Percentiles rank a stretch among this genome's conserved stretches.
Conservation (phyloP, 2,797 vertebrate species). For the Falco concolor region DNA sequence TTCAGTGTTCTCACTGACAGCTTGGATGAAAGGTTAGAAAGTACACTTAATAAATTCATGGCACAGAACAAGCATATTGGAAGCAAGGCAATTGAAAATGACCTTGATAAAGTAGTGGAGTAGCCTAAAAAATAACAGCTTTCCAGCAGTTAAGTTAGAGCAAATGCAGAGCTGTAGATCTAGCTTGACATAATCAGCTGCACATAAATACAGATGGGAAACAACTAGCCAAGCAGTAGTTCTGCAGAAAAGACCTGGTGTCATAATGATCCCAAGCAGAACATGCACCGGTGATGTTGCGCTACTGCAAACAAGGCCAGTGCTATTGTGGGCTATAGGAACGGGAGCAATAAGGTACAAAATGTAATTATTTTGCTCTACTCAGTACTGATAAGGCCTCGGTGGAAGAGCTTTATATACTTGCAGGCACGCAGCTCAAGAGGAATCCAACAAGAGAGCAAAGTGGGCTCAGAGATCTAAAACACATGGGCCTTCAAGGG, state of each 20-base stretch:
- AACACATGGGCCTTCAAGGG: background rate
- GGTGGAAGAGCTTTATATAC: background rate
- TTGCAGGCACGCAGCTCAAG: background rate
- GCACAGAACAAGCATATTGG: background rate
- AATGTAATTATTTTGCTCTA: background rate
- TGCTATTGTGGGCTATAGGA: background rate
- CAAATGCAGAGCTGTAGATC: background rate
- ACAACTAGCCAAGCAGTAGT: background rate
- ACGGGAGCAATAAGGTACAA: background rate
- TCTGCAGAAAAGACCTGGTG: background rate
- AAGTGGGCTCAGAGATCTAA: background rate
- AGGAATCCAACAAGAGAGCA: background rate
- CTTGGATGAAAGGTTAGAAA: background rate
- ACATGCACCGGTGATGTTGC: background rate
- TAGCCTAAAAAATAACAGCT: background rate
- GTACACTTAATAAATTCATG: background rate
- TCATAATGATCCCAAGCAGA: background rate
- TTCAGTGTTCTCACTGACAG: background rate
- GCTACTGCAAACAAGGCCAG: background rate
- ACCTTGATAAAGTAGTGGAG: background rate
- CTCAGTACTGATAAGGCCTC: background rate
- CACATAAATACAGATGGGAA: background rate
- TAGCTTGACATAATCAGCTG: background rate
- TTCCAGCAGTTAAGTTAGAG: background rate
- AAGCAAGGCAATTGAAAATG: background rate